These are phyloP conservation scores for Strigamia crassipes DNA, from an alignment of 2,888 invertebrate genomes.

Conservation along the genomic window DNA sequence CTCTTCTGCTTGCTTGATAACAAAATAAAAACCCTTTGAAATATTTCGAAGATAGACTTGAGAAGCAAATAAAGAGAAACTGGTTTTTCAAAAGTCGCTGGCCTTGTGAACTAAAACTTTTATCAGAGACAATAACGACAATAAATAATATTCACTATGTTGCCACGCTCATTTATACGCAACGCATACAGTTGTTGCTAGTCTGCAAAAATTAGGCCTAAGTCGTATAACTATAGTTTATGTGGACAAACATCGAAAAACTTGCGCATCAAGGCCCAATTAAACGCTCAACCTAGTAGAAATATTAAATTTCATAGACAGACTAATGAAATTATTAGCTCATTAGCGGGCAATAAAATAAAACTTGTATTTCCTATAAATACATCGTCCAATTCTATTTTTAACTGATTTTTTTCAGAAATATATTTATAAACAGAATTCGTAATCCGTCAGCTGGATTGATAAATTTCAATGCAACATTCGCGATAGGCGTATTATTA, in stretches of 20 bases:
- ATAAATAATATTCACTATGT: conserved; percentile 23
- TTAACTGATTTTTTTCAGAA: neutral
- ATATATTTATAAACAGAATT: neutral
- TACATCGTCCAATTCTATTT: neutral
- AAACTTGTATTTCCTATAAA: neutral
- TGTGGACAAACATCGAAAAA: neutral
- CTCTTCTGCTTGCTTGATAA: conserved; percentile 40
- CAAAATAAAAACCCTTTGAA: conserved; percentile 35
- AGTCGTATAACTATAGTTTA: neutral
- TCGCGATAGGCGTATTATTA: neutral
- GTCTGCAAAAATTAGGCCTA: neutral
- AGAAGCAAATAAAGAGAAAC: conserved; percentile 34
- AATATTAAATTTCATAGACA: neutral
- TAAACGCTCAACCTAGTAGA: neutral
- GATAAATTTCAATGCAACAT: neutral
- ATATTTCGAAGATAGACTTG: conserved; percentile 33
- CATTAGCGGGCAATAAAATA: neutral
- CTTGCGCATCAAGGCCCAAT: neutral
- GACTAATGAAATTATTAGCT: neutral
- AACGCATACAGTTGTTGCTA: neutral
- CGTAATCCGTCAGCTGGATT: neutral
- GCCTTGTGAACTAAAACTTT: conserved; percentile 35
- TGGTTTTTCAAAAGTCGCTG: conserved; percentile 36
- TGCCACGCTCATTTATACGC: conserved; percentile 24
- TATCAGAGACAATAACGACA: conserved; percentile 33